Percentiles rank a stretch among this genome's conserved stretches.
phyloP scores from a whole-genome alignment of 2,113 vertebrate genomes.

The Archocentrus centrarchus region DNA sequence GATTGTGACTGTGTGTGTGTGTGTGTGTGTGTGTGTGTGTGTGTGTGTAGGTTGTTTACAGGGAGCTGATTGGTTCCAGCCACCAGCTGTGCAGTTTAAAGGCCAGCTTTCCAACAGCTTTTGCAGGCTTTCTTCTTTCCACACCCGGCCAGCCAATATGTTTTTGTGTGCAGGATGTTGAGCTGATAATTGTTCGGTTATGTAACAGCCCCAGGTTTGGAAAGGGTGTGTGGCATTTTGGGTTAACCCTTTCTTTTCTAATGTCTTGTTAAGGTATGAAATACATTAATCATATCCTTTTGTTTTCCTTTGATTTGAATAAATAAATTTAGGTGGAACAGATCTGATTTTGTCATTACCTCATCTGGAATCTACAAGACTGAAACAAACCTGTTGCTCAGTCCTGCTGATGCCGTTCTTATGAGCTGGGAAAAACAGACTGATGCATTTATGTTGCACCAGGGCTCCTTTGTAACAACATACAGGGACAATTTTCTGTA shows the following conservation, averaged over 20 bases:
- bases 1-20: neutral
- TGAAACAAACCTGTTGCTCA: neutral
- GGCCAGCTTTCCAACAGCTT: neutral
- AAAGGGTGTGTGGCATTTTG: neutral
- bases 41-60: conserved; percentile 6
- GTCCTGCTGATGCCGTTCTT: neutral
- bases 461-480: neutral
- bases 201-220: neutral
- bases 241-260: neutral
- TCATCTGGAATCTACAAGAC: neutral
- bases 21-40: neutral
- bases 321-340: neutral
- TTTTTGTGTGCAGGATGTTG: neutral
- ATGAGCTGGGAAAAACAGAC: neutral
- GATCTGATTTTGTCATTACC: neutral
- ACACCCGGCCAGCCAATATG: neutral
- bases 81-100: conserved; percentile 8
- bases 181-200: neutral
- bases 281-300: no score
- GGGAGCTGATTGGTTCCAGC: conserved; percentile 5
- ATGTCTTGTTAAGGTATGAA: neutral
- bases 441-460: neutral
- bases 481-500: neutral
- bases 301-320: neutral
- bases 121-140: neutral